Base-by-base conservation (phyloP, 1,140 invertebrate genomes). In the Dendrolimus punctatus region DNA sequence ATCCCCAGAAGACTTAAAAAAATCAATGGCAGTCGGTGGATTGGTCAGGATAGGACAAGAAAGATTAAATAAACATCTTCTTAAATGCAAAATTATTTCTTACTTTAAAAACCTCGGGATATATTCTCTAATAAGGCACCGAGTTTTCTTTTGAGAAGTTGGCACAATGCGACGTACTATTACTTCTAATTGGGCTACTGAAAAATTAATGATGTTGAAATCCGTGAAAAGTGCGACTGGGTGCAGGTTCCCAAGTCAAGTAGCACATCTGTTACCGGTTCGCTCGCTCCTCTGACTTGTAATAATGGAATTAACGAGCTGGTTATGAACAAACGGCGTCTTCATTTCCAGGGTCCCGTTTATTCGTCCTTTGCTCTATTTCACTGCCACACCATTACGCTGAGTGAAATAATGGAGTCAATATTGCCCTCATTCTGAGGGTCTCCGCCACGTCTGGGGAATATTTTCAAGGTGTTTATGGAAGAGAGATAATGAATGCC, bases 301-400 rank as follows among this genome's bases (percentile, higher is more conserved):
- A 76, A 82, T 81, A 81, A 85, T 77, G 73, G 78, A 82, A 83
- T 83, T 83, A 85, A 84, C 79, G 79, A 73, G 77, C 78, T 81
- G 81, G 78, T 85, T 85, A 83, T 83, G 81, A 82, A 85, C 81
- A 79, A 84, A 81, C 81, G 79, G 73, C 76, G 76, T 82, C 81
- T 85, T 79, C 75, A 83, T 81, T 82, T 81, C 66, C 78, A 85
- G 70, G 71, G 76, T 68, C 63, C 64, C 73, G 73, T 75, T 80
- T 77, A 73, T 79, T 74, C 67, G 68, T 73, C 73, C 78, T 78
- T 69, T 72, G 68, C 69, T 67, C 77, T 82, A 82, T 84, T 84
- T 79, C 77, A 79, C 74, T 75, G 73, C 68, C 76, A 76, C 76
- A 76, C 69, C 72, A 80, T 80, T 84, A 79, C 72, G 73, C 77